These are phyloP conservation scores for Caenorhabditis imperialis DNA, from an alignment of 2,888 invertebrate species.

Conservation along the genomic window DNA sequence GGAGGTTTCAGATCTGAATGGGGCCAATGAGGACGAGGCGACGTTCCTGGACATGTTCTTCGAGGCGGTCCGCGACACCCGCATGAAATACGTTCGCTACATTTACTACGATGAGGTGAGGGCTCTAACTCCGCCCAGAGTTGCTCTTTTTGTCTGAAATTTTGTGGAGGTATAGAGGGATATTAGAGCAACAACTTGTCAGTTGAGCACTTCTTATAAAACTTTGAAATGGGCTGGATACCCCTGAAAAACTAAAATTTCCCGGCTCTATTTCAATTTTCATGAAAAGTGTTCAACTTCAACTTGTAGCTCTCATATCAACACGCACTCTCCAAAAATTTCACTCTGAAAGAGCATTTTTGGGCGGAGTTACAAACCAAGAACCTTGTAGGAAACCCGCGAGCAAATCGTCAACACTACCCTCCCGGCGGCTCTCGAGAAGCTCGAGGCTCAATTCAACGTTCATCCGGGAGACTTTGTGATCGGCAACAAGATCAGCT, in stretches of 20 bases:
- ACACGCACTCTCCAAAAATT: neutral
- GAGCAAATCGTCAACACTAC: constrained; percentile 21
- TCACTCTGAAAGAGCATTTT: neutral
- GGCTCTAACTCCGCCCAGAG: neutral
- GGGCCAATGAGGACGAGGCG: constrained; percentile 23
- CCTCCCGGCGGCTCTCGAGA: constrained; percentile 11
- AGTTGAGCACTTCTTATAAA: too few species aligned
- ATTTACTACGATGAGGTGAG: constrained; percentile 2
- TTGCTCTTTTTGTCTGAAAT: too few species aligned
- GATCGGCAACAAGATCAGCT: constrained; percentile 20
- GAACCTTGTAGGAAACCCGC: neutral
- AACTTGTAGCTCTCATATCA: neutral
- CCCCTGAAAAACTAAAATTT: too few species aligned
- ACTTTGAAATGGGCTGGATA: too few species aligned
- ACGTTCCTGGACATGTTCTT: constrained; percentile 34
- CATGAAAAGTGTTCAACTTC: too few species aligned
- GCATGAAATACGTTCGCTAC: constrained; percentile 12
- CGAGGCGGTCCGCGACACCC: constrained; percentile 25
- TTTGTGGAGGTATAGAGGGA: too few species aligned
- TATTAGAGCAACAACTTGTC: too few species aligned
- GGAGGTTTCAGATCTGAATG: constrained; percentile 36
- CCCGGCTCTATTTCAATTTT: too few species aligned
- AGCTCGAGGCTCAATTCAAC: constrained; percentile 23
- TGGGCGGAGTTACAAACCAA: neutral
- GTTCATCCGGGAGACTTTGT: constrained; percentile 18